A percentile compares a stretch with the other conserved stretches of the same genome.
phyloP scores from a whole-genome alignment of 2,888 invertebrate species.

The Frankliniella fusca region DNA sequence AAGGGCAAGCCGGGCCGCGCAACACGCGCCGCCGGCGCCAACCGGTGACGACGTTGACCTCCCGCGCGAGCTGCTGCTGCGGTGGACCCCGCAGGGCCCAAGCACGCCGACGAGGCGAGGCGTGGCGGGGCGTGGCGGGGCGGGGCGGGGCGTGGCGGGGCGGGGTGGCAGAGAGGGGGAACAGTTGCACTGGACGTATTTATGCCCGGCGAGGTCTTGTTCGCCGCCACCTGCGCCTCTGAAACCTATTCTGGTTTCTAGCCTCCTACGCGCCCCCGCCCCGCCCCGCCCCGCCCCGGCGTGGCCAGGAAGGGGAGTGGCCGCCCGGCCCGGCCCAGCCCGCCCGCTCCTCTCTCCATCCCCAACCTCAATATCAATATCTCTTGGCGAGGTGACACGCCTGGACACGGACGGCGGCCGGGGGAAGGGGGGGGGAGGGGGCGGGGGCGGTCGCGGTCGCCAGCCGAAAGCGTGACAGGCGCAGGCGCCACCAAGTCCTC shows the following conservation, averaged over 20 bases:
- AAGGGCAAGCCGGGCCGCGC: not conserved
- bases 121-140: too few relatives aligned
- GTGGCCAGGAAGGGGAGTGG: not conserved
- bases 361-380: not conserved
- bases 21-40: not conserved
- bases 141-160: not conserved
- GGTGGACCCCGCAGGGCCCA: not conserved
- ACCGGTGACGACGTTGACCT: not conserved
- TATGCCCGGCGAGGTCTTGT: slow-evolving; percentile 21
- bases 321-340: not conserved
- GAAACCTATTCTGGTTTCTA: not conserved
- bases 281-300: not conserved
- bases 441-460: too few relatives aligned
- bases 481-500: too few relatives aligned
- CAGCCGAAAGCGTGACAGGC: too few relatives aligned
- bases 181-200: slow-evolving; percentile 16
- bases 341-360: not conserved
- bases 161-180: not conserved
- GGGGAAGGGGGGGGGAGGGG: not conserved
- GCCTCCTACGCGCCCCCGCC: slow-evolving; percentile 1
- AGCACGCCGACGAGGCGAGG: not conserved
- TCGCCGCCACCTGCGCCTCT: slow-evolving; percentile 11
- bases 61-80: not conserved
- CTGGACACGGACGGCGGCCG: not conserved
- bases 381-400: not conserved